Evolutionary conservation across 2,113 vertebrate species (phyloP).

Genomic region (Zapus hudsonius): DNA sequence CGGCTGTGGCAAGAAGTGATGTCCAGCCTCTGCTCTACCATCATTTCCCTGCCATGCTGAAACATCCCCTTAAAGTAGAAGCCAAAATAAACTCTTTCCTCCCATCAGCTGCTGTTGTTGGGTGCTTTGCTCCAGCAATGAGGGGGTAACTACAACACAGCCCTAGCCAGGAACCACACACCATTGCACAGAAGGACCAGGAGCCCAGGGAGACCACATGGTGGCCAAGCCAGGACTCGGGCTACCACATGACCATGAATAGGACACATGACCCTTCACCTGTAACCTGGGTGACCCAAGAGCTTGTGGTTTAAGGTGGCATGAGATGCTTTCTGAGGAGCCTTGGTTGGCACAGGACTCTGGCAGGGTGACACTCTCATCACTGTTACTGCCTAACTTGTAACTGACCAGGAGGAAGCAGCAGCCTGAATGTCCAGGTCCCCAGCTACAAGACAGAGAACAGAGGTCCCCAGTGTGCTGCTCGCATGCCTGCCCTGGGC

Average conservation of each 20-base stretch:
- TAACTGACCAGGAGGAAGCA: not conserved
- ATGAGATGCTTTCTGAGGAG: not conserved
- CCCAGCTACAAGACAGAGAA: no score
- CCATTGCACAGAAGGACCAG: not conserved
- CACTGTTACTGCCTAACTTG: fast-evolving
- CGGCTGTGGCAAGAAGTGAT: no score
- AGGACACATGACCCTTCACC: not conserved
- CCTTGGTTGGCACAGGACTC: fast-evolving
- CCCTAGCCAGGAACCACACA: not conserved
- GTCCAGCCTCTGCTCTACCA: no score
- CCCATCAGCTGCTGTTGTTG: no score
- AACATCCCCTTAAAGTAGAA: no score
- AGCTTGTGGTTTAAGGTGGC: fast-evolving
- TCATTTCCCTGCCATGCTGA: no score
- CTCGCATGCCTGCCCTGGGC: not conserved
- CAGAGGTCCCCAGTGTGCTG: not conserved
- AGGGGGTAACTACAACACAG: no score
- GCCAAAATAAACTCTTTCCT: no score
- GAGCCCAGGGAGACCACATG: not conserved
- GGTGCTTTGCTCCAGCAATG: no score
- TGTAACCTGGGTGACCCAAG: not conserved
- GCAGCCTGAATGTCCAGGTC: not conserved
- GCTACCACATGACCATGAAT: not conserved
- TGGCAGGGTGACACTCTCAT: fast-evolving
- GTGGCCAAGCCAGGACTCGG: not conserved